Evolutionary conservation across 1,140 invertebrate genomes (phyloP).

Genomic region (Bombus pascuorum): DNA sequence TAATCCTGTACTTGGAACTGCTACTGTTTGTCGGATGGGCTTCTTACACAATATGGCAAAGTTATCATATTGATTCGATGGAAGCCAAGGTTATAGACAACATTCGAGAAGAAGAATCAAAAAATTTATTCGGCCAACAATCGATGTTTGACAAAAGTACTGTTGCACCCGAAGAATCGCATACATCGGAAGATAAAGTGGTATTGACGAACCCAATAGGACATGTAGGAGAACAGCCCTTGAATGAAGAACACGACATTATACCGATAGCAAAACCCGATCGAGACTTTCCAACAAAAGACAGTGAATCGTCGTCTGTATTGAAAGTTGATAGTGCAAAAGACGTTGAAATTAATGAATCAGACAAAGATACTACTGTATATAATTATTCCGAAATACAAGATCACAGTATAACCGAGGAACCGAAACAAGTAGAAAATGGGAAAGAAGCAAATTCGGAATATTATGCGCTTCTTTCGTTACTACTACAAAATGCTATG

Average conservation of each 20-base stretch:
- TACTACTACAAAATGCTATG: not conserved
- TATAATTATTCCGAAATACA: too few relatives aligned
- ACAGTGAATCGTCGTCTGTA: too few relatives aligned
- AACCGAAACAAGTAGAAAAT: not conserved
- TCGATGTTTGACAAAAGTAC: not conserved
- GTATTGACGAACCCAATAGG: too few relatives aligned
- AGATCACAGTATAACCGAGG: not conserved
- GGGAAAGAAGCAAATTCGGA: not conserved
- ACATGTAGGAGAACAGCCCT: too few relatives aligned
- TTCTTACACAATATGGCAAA: constrained; percentile 40
- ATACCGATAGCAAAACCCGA: not conserved
- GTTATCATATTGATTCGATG: not conserved
- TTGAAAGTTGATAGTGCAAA: too few relatives aligned
- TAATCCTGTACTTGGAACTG: constrained; percentile 55
- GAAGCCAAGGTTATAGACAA: constrained; percentile 4
- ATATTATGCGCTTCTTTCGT: not conserved
- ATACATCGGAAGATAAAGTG: not conserved
- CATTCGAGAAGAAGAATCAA: not conserved
- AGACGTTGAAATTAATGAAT: too few relatives aligned
- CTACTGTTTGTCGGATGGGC: constrained; percentile 44
- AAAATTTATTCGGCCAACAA: not conserved
- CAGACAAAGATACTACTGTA: too few relatives aligned
- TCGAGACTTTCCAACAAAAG: too few relatives aligned
- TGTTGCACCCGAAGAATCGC: fast-evolving
- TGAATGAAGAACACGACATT: not conserved